Base-by-base conservation (phyloP, 2,113 vertebrate species). In the Bubo bubo region DNA sequence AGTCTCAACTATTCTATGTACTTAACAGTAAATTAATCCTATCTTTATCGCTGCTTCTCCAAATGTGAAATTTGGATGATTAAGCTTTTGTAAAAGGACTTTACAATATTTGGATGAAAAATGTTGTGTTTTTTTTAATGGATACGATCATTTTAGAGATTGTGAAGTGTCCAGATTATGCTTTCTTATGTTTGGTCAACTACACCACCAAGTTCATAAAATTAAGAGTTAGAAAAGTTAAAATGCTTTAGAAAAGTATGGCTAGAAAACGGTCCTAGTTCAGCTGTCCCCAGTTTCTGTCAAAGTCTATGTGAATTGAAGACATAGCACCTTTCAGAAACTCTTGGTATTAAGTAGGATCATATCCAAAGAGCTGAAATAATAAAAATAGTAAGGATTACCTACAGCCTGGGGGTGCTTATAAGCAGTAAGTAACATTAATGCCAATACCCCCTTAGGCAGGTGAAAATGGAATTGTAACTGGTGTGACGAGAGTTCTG, bases 381-480 rank as follows among this genome's bases (percentile, higher is more conserved):
- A 83, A 37, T 88, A 66, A 56, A 80, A 79, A 91, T 79, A 70
- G 52, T 79, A 84, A 96, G 41, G 66, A 79, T 86, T 66, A 39
- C 27, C 62, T 91, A 24, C 45, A 91, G 75, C 73, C 77, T 32
- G 9, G 52, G 45, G 84, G 19, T 81, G 76, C 75, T 94, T 56
- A 34, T 91, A 79, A 37, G 35, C 49, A 96, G 81, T 60, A 95
- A 96, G 68, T 63, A 95, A 39, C 4, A 17, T 62, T 75, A 79
- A 66, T 93, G 80, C n/a, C 53, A 90, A 39, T 91, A 52, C 68
- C 56, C 59, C 62, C 73, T 64, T 19, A 86, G 94, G 72, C 59
- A 87, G 73, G 89, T 95, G 94, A 82, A 93, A 96, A 94, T 96
- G 39, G 63, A 76, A 95, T 90, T 94, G 32, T 90, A 96, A 96